Percentiles rank a stretch among this genome's conserved stretches.
phyloP scores from a whole-genome alignment of 2,888 invertebrate genomes.

The Amitus sp. region DNA sequence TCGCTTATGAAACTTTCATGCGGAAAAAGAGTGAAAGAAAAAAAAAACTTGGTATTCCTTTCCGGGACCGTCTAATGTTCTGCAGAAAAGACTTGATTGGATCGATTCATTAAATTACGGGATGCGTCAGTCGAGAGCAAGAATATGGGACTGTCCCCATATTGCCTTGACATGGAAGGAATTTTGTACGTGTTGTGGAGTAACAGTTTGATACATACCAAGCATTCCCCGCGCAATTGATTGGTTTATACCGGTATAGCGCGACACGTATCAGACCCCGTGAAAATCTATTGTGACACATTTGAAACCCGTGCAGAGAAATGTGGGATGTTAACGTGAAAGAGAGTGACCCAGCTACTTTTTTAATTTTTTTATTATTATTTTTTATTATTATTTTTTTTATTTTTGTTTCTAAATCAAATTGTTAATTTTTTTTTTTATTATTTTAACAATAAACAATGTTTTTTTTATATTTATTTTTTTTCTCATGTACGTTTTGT shows the following conservation, averaged over 20 bases:
- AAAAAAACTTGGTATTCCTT: background rate
- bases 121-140: slow-evolving; percentile 2
- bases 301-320: slow-evolving; percentile 1
- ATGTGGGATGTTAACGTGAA: background rate
- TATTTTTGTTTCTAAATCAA: too few species aligned
- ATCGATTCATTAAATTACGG: slow-evolving; percentile 1
- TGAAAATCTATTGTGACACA: slow-evolving; percentile 7
- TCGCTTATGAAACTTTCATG: too few species aligned
- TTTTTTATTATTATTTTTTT: background rate
- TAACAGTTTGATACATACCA: slow-evolving; percentile 7
- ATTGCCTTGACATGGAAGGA: slow-evolving; percentile 7
- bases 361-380: background rate
- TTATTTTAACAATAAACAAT: too few species aligned
- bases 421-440: background rate
- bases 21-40: background rate
- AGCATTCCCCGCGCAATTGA: slow-evolving; percentile 7
- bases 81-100: background rate
- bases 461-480: background rate
- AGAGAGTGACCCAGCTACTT: slow-evolving; percentile 2
- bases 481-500: too few species aligned
- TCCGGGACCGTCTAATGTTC: too few species aligned
- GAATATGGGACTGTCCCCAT: slow-evolving; percentile 4
- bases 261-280: slow-evolving; percentile 2
- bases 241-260: slow-evolving; percentile 8
- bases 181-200: slow-evolving; percentile 1